Evolutionary conservation across 2,797 vertebrate genomes (phyloP).

Genomic region (Ibycter americanus): DNA sequence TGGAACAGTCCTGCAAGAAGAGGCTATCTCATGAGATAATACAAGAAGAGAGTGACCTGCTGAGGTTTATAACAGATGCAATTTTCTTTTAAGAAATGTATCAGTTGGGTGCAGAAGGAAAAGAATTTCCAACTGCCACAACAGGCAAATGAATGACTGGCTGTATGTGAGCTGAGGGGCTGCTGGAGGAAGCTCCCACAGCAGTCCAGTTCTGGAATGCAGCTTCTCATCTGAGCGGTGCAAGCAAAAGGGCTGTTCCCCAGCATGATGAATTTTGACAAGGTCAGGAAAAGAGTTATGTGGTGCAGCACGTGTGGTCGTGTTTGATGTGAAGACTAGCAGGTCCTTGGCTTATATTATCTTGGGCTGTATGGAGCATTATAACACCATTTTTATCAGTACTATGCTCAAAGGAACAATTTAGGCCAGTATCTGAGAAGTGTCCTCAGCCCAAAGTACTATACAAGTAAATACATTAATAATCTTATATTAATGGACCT

Average conservation of each 20-base stretch:
- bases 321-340: background rate
- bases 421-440: background rate
- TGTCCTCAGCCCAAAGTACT: background rate
- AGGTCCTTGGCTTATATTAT: background rate
- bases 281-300: background rate
- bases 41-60: background rate
- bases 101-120: background rate
- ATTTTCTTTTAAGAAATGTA: background rate
- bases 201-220: background rate
- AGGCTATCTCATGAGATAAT: background rate
- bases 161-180: fast-evolving
- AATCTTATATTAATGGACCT: background rate
- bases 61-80: background rate
- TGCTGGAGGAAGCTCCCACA: background rate
- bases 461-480: background rate
- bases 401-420: background rate
- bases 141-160: background rate
- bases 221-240: fast-evolving
- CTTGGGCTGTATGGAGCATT: background rate
- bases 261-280: background rate
- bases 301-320: fast-evolving
- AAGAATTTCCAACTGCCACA: background rate
- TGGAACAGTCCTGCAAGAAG: background rate
- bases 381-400: background rate
- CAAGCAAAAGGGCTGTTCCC: background rate